phyloP scores from a whole-genome alignment of 2,113 vertebrate genomes.

The Ceyx melanurus region DNA sequence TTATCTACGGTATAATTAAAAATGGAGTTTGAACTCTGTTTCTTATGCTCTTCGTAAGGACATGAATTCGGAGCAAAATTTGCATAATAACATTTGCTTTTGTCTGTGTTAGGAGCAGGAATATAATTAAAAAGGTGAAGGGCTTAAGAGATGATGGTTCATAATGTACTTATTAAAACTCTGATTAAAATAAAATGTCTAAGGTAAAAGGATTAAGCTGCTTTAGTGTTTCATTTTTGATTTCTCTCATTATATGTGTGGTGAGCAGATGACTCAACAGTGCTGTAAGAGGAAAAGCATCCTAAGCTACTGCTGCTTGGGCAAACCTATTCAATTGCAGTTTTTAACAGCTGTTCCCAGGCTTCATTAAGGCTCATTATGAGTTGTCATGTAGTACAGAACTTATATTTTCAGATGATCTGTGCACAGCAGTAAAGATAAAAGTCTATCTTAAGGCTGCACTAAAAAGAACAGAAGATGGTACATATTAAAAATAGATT shows the following conservation, averaged over 20 bases:
- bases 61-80: constrained; percentile 58
- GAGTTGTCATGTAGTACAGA: constrained; percentile 80
- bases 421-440: constrained; percentile 80
- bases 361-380: constrained; percentile 84
- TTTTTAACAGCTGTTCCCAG: constrained; percentile 78
- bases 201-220: constrained; percentile 65
- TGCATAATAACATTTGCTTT: constrained; percentile 78
- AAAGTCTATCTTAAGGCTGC: constrained; percentile 83
- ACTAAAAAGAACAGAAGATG: constrained; percentile 80
- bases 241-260: constrained; percentile 59
- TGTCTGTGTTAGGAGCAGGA: constrained; percentile 62
- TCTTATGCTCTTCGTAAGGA: constrained; percentile 50
- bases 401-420: constrained; percentile 80
- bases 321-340: constrained; percentile 72
- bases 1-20: constrained; percentile 70
- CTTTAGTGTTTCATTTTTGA: constrained; percentile 57
- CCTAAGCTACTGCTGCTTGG: constrained; percentile 65
- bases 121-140: constrained; percentile 78
- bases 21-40: constrained; percentile 62
- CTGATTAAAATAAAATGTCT: constrained; percentile 74
- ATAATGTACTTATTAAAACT: constrained; percentile 71
- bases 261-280: constrained; percentile 55
- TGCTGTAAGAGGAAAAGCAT: constrained; percentile 50
- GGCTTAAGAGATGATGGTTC: constrained; percentile 65
- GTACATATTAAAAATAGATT: constrained; percentile 82